Conservation (phyloP, 2,888 invertebrate genomes). For the Cenopis cana region DNA sequence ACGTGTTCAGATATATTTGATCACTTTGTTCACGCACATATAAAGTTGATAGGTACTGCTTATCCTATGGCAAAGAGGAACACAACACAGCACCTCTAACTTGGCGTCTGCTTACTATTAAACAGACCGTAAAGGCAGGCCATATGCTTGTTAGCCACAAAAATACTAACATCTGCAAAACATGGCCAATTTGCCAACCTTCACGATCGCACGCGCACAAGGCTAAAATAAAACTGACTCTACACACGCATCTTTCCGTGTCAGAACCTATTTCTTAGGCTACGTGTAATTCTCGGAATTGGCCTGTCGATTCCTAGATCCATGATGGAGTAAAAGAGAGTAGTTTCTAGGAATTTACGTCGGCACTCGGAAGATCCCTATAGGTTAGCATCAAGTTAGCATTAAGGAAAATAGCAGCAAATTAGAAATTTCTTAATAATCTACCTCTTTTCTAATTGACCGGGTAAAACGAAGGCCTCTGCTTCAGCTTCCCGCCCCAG, state of each 20-base stretch:
- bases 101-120: no score
- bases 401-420: neutral
- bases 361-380: neutral
- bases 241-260: constrained; percentile 21
- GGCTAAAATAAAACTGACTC: constrained; percentile 9
- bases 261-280: constrained; percentile 15
- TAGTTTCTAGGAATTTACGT: neutral
- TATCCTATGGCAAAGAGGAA: no score
- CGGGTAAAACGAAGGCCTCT: no score
- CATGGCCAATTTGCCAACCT: neutral
- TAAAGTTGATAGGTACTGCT: no score
- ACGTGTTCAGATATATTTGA: no score
- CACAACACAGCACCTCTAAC: no score
- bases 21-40: no score
- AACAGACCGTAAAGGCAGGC: no score
- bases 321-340: neutral
- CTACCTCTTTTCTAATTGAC: no score
- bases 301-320: constrained; percentile 1
- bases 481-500: no score
- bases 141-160: no score
- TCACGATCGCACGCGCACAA: neutral
- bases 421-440: neutral
- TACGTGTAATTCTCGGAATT: constrained; percentile 9
- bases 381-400: neutral
- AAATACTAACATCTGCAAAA: neutral